phyloP scores from a whole-genome alignment of 1,140 invertebrate genomes.

The Manduca sexta region DNA sequence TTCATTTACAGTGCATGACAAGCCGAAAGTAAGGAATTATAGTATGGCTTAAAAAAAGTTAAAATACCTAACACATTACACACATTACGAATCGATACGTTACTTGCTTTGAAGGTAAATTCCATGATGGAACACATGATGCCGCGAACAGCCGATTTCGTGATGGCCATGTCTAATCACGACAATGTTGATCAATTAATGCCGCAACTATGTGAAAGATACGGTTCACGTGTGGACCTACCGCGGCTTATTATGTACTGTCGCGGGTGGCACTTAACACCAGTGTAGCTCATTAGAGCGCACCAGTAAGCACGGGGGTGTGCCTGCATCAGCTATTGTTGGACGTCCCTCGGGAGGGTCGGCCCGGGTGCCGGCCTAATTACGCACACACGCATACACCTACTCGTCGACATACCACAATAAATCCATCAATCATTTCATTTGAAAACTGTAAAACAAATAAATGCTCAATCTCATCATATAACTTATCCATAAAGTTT shows the following conservation, averaged over 20 bases:
- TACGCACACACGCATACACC: constrained; percentile 41
- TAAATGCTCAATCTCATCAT: no score
- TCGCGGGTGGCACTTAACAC: constrained; percentile 36
- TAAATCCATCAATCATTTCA: neutral
- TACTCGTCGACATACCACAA: neutral
- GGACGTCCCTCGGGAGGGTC: constrained; percentile 54
- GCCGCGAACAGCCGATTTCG: constrained; percentile 60
- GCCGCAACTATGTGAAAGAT: no score
- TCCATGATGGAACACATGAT: constrained; percentile 68
- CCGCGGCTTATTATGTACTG: constrained; percentile 31
- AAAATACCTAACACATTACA: no score
- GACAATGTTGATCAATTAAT: no score
- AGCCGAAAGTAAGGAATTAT: no score
- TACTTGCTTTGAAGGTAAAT: constrained; percentile 70
- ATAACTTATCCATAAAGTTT: no score
- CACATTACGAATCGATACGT: constrained; percentile 17
- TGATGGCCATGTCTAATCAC: constrained; percentile 41
- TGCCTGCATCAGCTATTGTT: constrained; percentile 60
- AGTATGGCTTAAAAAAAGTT: no score
- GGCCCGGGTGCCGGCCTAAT: constrained; percentile 46
- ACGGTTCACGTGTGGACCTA: constrained; percentile 17
- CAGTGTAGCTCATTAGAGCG: constrained; percentile 57
- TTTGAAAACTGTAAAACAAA: neutral
- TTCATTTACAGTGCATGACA: no score
- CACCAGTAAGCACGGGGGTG: constrained; percentile 53